Percentiles rank a stretch among this genome's conserved stretches.
Conservation (phyloP, 2,888 invertebrate genomes). For the Zele albiditarsus region DNA sequence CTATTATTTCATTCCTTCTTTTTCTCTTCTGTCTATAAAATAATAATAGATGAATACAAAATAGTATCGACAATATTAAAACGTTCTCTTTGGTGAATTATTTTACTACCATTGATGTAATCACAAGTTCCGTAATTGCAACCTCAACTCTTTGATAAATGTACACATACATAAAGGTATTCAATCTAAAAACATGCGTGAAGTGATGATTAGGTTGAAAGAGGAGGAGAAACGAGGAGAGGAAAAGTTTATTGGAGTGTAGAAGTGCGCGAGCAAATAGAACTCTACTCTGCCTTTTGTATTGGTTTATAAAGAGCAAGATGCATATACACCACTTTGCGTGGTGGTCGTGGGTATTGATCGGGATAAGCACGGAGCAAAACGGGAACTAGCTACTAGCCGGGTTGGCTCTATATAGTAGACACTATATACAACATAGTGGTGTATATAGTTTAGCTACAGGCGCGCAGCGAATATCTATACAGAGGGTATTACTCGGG, state of each 20-base stretch:
- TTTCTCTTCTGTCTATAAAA: not conserved
- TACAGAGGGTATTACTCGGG: not conserved
- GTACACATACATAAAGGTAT: not conserved
- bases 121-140: not conserved
- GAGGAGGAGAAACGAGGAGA: not conserved
- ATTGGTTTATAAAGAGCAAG: slow-evolving; percentile 48
- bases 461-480: slow-evolving; percentile 12
- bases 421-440: slow-evolving; percentile 1
- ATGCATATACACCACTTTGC: slow-evolving; percentile 48
- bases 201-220: not conserved
- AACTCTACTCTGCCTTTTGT: slow-evolving; percentile 16
- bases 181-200: slow-evolving; percentile 12
- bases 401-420: slow-evolving; percentile 42
- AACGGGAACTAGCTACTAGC: slow-evolving; percentile 54
- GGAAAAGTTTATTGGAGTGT: slow-evolving; percentile 7
- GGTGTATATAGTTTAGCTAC: slow-evolving; percentile 21
- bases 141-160: not conserved
- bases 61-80: not conserved
- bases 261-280: slow-evolving; percentile 24
- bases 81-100: not conserved
- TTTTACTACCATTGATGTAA: not conserved
- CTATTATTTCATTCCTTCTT: not conserved
- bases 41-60: not conserved
- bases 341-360: slow-evolving; percentile 55
- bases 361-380: slow-evolving; percentile 56